Evolutionary conservation across 2,113 vertebrate genomes (phyloP), one percentile per base, ranked within the genome.

Genomic region (Xiphophorus hellerii): DNA sequence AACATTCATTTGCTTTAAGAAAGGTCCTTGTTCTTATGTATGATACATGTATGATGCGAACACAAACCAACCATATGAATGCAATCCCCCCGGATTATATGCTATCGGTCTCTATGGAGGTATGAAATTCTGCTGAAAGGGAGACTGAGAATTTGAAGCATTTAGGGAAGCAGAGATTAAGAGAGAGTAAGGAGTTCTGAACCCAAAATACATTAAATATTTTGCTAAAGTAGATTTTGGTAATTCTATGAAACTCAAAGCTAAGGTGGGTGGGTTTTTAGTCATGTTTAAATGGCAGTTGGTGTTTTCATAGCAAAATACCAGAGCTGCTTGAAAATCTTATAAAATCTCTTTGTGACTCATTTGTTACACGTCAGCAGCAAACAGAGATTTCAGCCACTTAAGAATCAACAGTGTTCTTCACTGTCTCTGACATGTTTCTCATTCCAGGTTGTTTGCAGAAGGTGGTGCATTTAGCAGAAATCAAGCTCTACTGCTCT

Each of bases 271-370:
- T 12, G 28, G 31, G 22, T 12, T 77, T 39, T 65, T 48, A 54
- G n/a, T 76, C 28, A 42, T 5, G 67, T 66, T 30, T 48, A 1
- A 69, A 28, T 71, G 62, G 35, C 17, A 62, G 68, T 42, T 10
- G 31, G 31, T 1, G 48, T 86, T 61, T 76, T 69, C 71, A 78
- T 37, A 51, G 39, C 31, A 73, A 81, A 69, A 30, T 15, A 60
- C 27, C 6, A 58, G 6, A 51, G 14, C 28, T 30, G 27, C 22
- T 30, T 30, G 42, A 51, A 30, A 51, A 27, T 39, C 10, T 66
- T 15, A 44, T 5, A 29, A 25, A 39, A 66, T 15, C n/a, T 58
- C n/a, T 58, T 25, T 42, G 42, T 63, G 71, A 73, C 71, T 73
- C 77, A 69, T 54, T 62, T 48, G n/a, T 31, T 63, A 28, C 14